phyloP scores from a whole-genome alignment of 2,797 vertebrate genomes.

The Siniperca undulata region DNA sequence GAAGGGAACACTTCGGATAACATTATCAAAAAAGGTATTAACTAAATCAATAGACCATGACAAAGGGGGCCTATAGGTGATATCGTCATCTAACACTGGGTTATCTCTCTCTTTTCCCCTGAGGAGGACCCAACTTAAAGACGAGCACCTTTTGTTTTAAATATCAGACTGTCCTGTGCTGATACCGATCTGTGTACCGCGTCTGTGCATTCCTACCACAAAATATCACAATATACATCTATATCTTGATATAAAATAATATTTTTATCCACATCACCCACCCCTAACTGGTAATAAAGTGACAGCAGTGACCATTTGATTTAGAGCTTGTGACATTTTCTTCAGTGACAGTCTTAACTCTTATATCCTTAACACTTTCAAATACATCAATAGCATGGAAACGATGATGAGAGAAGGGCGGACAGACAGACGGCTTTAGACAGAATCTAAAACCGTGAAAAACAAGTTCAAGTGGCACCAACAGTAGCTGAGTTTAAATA shows the following conservation, averaged over 20 bases:
- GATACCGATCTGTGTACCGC: too few relatives aligned
- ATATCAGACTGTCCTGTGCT: neutral
- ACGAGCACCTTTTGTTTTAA: neutral
- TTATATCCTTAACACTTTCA: neutral
- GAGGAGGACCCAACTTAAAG: neutral
- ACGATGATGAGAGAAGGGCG: neutral
- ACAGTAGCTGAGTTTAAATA: neutral
- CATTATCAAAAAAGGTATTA: neutral
- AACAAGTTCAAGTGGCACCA: conserved; percentile 15
- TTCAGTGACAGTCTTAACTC: neutral
- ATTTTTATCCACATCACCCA: neutral
- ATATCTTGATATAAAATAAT: neutral
- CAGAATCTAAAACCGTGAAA: neutral
- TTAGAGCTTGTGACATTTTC: neutral
- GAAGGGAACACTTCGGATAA: neutral
- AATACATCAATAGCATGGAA: neutral
- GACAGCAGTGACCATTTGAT: neutral
- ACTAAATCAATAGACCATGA: neutral
- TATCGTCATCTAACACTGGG: neutral
- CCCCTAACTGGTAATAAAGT: too few relatives aligned
- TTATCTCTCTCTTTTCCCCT: neutral
- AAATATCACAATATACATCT: neutral
- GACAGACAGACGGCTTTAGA: neutral
- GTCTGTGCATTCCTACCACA: neutral
- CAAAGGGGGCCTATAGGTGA: neutral